A percentile compares a stretch with the other conserved stretches of the same genome.
These are phyloP conservation scores for Enteromius trimaculatus DNA, from an alignment of 2,797 vertebrate species.

Conservation along the genomic window DNA sequence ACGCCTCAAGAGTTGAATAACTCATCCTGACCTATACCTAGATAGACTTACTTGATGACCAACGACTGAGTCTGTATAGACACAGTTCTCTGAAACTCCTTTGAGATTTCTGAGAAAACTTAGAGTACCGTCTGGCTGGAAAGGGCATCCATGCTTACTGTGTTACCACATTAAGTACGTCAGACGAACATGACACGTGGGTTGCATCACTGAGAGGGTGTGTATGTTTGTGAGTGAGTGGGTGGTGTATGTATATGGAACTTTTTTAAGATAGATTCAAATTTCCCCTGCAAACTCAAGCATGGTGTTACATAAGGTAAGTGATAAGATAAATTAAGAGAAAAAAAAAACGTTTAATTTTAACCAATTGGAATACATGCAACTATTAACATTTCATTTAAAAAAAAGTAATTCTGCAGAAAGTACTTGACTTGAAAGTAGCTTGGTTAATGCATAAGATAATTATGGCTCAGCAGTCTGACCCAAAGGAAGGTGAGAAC, in stretches of 20 bases:
- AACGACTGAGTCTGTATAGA: background rate
- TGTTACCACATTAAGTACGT: conserved; percentile 38
- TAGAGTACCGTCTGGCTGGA: conserved; percentile 42
- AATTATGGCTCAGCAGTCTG: background rate
- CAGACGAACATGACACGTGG: conserved; percentile 23
- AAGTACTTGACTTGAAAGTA: background rate
- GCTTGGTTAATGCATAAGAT: background rate
- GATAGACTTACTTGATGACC: background rate
- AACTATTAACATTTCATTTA: background rate
- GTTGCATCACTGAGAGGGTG: conserved; percentile 21
- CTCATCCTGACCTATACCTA: background rate
- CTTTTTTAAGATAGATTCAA: conserved; percentile 10
- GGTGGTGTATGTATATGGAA: conserved; percentile 8
- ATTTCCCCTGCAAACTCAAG: conserved; percentile 12
- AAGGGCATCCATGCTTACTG: conserved; percentile 36
- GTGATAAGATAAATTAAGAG: background rate
- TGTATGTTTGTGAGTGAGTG: conserved; percentile 23
- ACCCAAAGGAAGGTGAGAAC: conserved; percentile 25
- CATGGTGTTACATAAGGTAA: background rate
- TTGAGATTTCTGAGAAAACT: conserved; percentile 50
- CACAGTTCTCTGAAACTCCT: conserved; percentile 6
- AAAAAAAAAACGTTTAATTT: background rate
- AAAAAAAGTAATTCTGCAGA: background rate
- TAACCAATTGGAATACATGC: background rate
- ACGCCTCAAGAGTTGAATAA: background rate